Percentiles rank a stretch among this genome's conserved stretches.
Conservation (phyloP, 2,797 vertebrate genomes). For the Botia kubotai region DNA sequence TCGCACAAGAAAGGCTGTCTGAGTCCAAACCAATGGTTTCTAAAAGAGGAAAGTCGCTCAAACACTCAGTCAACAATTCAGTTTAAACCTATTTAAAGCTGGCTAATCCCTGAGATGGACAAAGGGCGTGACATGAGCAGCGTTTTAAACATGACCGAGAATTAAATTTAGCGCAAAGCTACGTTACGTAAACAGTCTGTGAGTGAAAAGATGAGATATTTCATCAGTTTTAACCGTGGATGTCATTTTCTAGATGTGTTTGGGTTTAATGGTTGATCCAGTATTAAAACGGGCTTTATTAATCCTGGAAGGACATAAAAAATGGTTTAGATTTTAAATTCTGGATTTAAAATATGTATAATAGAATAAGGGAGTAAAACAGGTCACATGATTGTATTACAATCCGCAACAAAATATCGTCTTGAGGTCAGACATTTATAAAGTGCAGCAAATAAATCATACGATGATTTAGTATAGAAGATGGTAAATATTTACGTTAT, state of each 20-base stretch:
- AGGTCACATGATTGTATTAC: not conserved
- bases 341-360: not conserved
- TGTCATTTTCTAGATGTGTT: not conserved
- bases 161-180: constrained; percentile 8
- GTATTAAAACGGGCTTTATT: not conserved
- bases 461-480: not conserved
- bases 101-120: constrained; percentile 46
- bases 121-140: constrained; percentile 8
- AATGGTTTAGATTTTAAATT: not conserved
- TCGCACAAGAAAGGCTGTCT: constrained; percentile 6
- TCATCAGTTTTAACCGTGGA: not conserved
- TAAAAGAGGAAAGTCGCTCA: not conserved
- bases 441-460: not conserved
- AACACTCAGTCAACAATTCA: constrained; percentile 24
- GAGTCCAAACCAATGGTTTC: not conserved
- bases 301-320: not conserved
- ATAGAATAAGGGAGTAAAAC: not conserved
- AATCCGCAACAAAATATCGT: not conserved
- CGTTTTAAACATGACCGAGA: constrained; percentile 28
- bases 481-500: constrained; percentile 83
- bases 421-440: not conserved
- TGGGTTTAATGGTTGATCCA: not conserved
- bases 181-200: constrained; percentile 3
- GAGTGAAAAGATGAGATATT: constrained; percentile 1
- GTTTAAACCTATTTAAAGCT: constrained; percentile 40